These are phyloP conservation scores for Lepidocyrtoides sp. DNA, from an alignment of 2,888 invertebrate genomes.

Conservation along the genomic window DNA sequence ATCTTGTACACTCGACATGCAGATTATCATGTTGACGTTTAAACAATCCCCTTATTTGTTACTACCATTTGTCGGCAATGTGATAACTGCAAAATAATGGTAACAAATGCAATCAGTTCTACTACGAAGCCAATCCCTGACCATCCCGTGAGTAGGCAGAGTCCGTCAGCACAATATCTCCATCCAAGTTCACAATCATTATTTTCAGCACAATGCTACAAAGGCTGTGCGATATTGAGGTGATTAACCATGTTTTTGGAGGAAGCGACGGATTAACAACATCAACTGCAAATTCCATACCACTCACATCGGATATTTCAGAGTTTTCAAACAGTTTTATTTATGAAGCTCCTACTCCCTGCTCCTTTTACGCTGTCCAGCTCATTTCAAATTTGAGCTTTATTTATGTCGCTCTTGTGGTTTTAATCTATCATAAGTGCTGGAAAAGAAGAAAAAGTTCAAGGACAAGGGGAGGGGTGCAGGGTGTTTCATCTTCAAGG, in stretches of 20 bases:
- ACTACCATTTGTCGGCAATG: background rate
- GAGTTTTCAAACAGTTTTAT: background rate
- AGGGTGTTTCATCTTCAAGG: background rate
- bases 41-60: too few relatives aligned
- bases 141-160: too few relatives aligned
- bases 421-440: conserved; percentile 77
- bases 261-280: background rate
- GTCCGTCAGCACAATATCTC: background rate
- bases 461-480: background rate
- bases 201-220: conserved; percentile 35
- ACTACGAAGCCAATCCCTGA: background rate
- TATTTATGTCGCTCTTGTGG: conserved; percentile 55
- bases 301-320: background rate
- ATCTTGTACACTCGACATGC: background rate
- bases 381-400: conserved; percentile 62
- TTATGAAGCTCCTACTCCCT: background rate
- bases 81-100: background rate
- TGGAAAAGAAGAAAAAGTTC: conserved; percentile 62
- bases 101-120: background rate
- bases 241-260: conserved; percentile 41
- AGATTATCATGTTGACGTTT: background rate
- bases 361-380: conserved; percentile 73
- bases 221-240: conserved; percentile 53
- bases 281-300: background rate
- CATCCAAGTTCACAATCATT: background rate